phyloP scores from a whole-genome alignment of 2,888 invertebrate species.

The Lathronympha strigana region DNA sequence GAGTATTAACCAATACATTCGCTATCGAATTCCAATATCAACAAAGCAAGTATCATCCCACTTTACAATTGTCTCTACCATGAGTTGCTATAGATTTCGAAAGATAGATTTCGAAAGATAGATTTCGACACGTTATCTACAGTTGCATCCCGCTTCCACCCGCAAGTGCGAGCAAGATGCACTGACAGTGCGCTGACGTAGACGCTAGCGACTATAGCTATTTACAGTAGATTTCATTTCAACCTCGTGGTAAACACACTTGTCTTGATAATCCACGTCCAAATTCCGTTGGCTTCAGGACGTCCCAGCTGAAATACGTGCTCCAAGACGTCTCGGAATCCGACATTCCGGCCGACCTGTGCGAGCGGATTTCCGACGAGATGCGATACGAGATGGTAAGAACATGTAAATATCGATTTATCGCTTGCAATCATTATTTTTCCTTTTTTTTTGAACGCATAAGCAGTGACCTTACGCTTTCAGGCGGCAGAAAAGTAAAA shows the following conservation, averaged over 20 bases:
- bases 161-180: too few species aligned
- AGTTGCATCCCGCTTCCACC: too few species aligned
- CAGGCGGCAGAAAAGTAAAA: slow-evolving; percentile 82
- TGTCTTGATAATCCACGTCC: neutral
- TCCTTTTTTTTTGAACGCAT: slow-evolving; percentile 49
- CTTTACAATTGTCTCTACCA: too few species aligned
- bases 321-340: slow-evolving; percentile 94
- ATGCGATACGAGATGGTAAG: slow-evolving; percentile 95
- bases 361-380: slow-evolving; percentile 95
- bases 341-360: slow-evolving; percentile 96
- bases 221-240: too few species aligned
- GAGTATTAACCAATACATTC: neutral
- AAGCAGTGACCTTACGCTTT: slow-evolving; percentile 64
- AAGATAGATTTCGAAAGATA: too few species aligned
- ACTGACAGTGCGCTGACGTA: too few species aligned
- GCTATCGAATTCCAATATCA: neutral
- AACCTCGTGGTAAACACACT: too few species aligned
- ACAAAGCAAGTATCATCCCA: too few species aligned
- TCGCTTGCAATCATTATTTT: slow-evolving; percentile 42
- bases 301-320: slow-evolving; percentile 92
- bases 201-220: too few species aligned
- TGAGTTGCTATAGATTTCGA: too few species aligned
- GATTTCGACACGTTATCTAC: too few species aligned
- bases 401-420: slow-evolving; percentile 80
- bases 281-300: slow-evolving; percentile 75